Evolutionary conservation across 1,140 invertebrate genomes (phyloP).

Genomic region (Popillia japonica): DNA sequence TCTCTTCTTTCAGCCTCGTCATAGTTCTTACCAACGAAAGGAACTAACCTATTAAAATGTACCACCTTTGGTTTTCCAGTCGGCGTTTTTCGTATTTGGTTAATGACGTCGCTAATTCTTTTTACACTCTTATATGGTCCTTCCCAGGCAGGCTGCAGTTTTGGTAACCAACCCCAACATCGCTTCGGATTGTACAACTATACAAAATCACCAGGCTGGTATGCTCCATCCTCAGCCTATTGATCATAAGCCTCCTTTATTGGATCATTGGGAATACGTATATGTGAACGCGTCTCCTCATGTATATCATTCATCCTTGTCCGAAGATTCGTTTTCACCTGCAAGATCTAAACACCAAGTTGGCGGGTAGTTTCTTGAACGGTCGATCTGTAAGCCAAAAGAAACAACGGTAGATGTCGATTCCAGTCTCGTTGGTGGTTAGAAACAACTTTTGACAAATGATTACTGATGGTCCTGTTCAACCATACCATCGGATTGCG

Average conservation of each 20-base stretch:
- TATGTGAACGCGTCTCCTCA: background rate
- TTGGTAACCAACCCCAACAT: background rate
- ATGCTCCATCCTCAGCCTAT: background rate
- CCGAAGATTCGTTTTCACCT: no score
- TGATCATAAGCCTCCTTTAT: background rate
- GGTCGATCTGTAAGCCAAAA: no score
- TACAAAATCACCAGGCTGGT: background rate
- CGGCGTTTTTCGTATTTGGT: background rate
- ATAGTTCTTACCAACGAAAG: background rate
- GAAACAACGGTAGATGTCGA: no score
- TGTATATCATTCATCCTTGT: no score
- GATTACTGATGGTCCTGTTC: no score
- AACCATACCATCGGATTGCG: background rate
- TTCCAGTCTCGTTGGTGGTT: no score
- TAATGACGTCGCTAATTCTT: constrained; percentile 12
- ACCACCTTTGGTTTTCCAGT: constrained; percentile 17
- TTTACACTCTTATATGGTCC: constrained; percentile 9
- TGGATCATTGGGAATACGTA: background rate
- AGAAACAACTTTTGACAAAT: no score
- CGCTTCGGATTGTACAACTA: background rate
- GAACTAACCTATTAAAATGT: constrained; percentile 23
- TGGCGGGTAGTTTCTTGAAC: no score
- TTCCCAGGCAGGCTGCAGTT: background rate
- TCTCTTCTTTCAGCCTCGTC: background rate
- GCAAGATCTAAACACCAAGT: no score